Conservation (phyloP, 1,140 invertebrate genomes). For the Stratiolaelaps scimitus region DNA sequence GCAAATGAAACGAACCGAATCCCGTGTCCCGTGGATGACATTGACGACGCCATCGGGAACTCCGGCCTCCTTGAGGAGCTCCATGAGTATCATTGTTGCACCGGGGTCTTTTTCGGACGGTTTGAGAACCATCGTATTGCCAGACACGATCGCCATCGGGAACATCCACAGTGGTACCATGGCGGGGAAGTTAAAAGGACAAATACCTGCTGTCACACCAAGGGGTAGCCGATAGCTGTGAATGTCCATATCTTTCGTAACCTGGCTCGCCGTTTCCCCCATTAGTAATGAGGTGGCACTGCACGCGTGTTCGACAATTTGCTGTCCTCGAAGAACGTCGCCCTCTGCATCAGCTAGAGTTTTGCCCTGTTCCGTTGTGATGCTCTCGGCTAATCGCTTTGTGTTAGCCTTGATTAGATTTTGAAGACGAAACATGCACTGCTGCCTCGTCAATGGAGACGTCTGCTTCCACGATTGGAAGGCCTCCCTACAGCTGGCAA, state of each 20-base stretch:
- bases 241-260: constrained; percentile 85
- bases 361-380: constrained; percentile 95
- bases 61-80: constrained; percentile 74
- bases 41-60: constrained; percentile 87
- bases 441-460: constrained; percentile 82
- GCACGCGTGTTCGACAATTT: constrained; percentile 93
- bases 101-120: constrained; percentile 96
- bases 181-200: constrained; percentile 79
- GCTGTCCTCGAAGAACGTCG: constrained; percentile 89
- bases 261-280: constrained; percentile 79
- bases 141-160: constrained; percentile 79
- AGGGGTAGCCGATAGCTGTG: constrained; percentile 75
- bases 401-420: constrained; percentile 61
- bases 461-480: constrained; percentile 75
- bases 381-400: constrained; percentile 75
- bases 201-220: constrained; percentile 76
- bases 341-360: constrained; percentile 93
- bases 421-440: constrained; percentile 86
- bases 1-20: constrained; percentile 92
- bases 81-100: constrained; percentile 82
- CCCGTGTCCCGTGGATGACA: constrained; percentile 87
- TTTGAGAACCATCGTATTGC: constrained; percentile 59
- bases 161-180: constrained; percentile 99
- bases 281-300: constrained; percentile 77
- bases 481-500: constrained; percentile 69